These are phyloP conservation scores for Anguilla marmorata DNA, from an alignment of 2,797 vertebrate genomes.

Conservation along the genomic window DNA sequence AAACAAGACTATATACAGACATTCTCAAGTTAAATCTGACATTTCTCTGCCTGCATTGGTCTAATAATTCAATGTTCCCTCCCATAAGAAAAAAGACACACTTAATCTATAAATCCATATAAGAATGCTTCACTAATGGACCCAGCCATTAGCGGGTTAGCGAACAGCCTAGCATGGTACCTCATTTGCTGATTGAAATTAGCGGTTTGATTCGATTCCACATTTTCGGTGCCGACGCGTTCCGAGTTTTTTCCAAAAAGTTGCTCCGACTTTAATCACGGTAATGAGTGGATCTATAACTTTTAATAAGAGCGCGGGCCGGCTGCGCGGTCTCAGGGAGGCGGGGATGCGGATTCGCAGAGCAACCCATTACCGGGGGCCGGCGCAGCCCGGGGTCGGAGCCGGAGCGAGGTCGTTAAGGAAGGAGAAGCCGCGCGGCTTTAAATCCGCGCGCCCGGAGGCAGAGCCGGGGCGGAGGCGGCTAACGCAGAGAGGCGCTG, in stretches of 20 bases:
- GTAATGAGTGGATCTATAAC: conserved; percentile 54
- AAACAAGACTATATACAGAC: background rate
- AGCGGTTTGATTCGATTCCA: conserved; percentile 54
- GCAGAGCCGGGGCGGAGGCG: background rate
- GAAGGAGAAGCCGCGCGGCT: conserved; percentile 8
- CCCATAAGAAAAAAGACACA: conserved; percentile 33
- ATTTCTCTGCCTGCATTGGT: background rate
- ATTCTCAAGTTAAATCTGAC: background rate
- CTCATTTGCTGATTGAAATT: conserved; percentile 54
- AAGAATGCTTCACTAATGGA: conserved; percentile 49
- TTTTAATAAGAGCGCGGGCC: conserved; percentile 54
- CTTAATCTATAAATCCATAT: conserved; percentile 50
- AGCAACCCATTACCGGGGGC: conserved; percentile 38
- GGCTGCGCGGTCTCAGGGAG: conserved; percentile 42
- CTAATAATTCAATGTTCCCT: background rate
- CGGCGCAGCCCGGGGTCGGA: conserved; percentile 45
- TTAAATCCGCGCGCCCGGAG: conserved; percentile 19
- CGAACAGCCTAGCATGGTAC: conserved; percentile 49
- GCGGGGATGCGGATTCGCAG: conserved; percentile 41
- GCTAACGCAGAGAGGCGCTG: conserved; percentile 26
- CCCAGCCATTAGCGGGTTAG: conserved; percentile 47
- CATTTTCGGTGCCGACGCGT: conserved; percentile 43
- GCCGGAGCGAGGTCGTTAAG: conserved; percentile 41
- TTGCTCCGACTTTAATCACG: conserved; percentile 55
- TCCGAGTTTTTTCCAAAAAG: conserved; percentile 43